Base-by-base conservation (phyloP, 1,140 invertebrate species). In the Galleria mellonella region DNA sequence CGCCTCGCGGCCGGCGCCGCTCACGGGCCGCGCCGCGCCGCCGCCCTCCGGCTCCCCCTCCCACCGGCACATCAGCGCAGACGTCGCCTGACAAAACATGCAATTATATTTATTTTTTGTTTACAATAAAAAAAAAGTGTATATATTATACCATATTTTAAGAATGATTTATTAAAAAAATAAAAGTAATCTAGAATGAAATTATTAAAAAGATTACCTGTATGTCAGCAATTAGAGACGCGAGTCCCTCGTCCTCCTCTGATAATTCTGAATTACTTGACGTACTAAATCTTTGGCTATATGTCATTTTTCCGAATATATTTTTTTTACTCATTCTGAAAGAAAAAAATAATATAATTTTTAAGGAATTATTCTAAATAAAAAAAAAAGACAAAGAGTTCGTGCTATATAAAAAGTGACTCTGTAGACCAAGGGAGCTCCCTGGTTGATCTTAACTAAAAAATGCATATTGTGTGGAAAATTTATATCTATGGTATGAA, bases 191-290 rank as follows among this genome's bases (percentile, higher is more conserved):
- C n/a, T n/a, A n/a, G n/a, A n/a, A n/a, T n/a, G n/a, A n/a, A n/a
- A n/a, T n/a, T n/a, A n/a, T 23, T 30, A 14, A 31, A 30, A 53
- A 37, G 6, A 42, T 59, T 49, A 86, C 85, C 74, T 94, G 93
- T 70, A 97, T 97, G 67, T 97, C 95, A 0, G 94, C 94, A 62
- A 97, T 96, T 7, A 97, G 88, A 13, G 92, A 87, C 0, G 95
- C 94, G 9, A 97, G 83, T 4, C 96, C 95, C 79, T 97, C 95
- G 59, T 95, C 95, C 55, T 95, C 93, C 52, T 95, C 94, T 0
- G 90, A 88, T 32, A 93, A 90, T 42, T 94, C 92, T 10, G 90
- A 78, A 62, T 78, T 84, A 62, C 70, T 81, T 11, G 78, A 68
- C 6, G 73, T 74, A 47, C 64, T 77, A 69, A 84, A 85, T 77